Evolutionary conservation across 2,797 vertebrate genomes (phyloP), one percentile per base, ranked within the genome.

Genomic region (Psittacula derbiana): DNA sequence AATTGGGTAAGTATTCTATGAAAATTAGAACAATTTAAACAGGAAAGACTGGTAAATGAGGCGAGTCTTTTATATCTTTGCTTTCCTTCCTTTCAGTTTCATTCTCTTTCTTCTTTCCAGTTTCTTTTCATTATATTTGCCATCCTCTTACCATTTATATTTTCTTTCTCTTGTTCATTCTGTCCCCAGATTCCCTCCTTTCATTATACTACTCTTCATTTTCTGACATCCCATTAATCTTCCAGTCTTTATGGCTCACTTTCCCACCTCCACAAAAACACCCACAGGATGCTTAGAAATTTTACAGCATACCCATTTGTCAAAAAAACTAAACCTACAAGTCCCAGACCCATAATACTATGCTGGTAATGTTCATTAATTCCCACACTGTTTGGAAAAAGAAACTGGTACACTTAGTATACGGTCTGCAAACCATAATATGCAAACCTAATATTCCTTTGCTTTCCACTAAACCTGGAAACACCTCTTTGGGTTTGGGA

Each of bases 331-430:
- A 92, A 96, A 92, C 65, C 84, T 95, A 93, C 81, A 91, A 94
- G 84, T 94, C 81, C 86, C 81, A 92, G 93, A 90, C 93, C 93
- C 53, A 64, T 91, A 93, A 93, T 93, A 92, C 82, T 92, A 61
- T 90, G 87, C 89, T 93, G 67, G 89, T 79, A 93, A 92, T 92
- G 91, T 82, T 95, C 81, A 92, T 95, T 94, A 93, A 94, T 94
- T 91, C 96, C 95, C 91, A 96, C 96, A 67, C 71, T 92, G 67
- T 94, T 96, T 96, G 90, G 85, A 86, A 92, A 95, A 95, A 95
- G 93, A 93, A 93, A 86, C 70, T 38, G 66, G 89, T 91, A 83
- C 74, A 92, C 72, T 89, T 93, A 86, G 69, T 83, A 23, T 90
- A 80, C 78, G 90, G 75, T 88, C 90, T 96, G 81, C 72, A 95